phyloP scores from a whole-genome alignment of 2,888 invertebrate genomes.

The Nomada ruficornis region DNA sequence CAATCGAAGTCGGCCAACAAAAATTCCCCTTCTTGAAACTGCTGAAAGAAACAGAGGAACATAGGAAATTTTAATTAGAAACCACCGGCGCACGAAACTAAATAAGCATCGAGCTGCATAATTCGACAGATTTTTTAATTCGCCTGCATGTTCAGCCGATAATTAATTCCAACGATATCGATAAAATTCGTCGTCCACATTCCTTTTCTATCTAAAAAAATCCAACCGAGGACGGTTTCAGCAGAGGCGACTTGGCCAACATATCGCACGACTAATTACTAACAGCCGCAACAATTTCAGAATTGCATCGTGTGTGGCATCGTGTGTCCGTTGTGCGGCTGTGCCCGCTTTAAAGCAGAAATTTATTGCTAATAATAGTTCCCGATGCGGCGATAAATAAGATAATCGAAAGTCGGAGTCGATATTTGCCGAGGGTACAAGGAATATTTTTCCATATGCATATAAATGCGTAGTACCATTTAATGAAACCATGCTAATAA shows the following conservation, averaged over 20 bases:
- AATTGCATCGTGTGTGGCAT: constrained; percentile 54
- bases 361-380: constrained; percentile 38
- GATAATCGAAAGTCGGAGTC: constrained; percentile 3
- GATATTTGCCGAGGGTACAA: neutral
- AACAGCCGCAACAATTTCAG: constrained; percentile 49
- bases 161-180: constrained; percentile 58
- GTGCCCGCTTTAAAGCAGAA: constrained; percentile 37
- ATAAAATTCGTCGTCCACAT: constrained; percentile 55
- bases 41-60: neutral
- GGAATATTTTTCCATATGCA: neutral
- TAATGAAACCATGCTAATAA: neutral
- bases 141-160: neutral
- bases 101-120: neutral
- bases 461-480: neutral
- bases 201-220: constrained; percentile 54
- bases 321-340: constrained; percentile 3
- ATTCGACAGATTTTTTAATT: constrained; percentile 21
- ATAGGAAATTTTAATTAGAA: neutral
- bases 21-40: too few relatives aligned
- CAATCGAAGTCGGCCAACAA: too few relatives aligned
- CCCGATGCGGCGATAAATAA: constrained; percentile 34
- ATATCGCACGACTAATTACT: constrained; percentile 63
- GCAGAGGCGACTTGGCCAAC: constrained; percentile 14
- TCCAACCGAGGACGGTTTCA: constrained; percentile 12
- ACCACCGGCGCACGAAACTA: too few relatives aligned